phyloP scores from a whole-genome alignment of 2,888 invertebrate genomes.

The Spilarctia lutea region DNA sequence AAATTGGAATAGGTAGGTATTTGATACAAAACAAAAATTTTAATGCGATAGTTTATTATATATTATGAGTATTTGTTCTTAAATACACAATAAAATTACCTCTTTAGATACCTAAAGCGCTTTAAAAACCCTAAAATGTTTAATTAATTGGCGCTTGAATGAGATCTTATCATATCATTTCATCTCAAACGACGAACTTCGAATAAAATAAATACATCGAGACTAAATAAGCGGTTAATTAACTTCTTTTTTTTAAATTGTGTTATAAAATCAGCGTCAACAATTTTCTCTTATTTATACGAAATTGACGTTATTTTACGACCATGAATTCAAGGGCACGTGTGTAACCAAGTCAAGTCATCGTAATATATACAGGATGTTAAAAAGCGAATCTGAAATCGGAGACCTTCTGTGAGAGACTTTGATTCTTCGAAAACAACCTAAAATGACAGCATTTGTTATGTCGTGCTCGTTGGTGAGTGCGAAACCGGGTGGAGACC shows the following conservation, averaged over 20 bases:
- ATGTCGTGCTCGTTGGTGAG: no score
- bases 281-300: neutral
- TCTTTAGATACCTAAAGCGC: no score
- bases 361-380: neutral
- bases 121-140: neutral
- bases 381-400: neutral
- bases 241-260: neutral
- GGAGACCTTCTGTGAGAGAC: no score
- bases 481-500: no score
- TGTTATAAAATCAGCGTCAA: neutral
- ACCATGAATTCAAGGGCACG: neutral
- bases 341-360: neutral
- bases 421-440: no score
- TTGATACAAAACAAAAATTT: no score
- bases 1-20: no score
- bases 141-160: neutral
- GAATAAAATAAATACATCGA: neutral
- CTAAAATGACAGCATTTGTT: no score
- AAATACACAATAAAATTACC: no score
- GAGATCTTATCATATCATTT: neutral
- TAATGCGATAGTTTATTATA: no score
- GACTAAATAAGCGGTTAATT: neutral
- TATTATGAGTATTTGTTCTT: no score
- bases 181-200: neutral
- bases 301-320: neutral